Evolutionary conservation across 2,113 vertebrate genomes (phyloP), one percentile per base, ranked within the genome.

Genomic region (Mystacornis crossleyi): DNA sequence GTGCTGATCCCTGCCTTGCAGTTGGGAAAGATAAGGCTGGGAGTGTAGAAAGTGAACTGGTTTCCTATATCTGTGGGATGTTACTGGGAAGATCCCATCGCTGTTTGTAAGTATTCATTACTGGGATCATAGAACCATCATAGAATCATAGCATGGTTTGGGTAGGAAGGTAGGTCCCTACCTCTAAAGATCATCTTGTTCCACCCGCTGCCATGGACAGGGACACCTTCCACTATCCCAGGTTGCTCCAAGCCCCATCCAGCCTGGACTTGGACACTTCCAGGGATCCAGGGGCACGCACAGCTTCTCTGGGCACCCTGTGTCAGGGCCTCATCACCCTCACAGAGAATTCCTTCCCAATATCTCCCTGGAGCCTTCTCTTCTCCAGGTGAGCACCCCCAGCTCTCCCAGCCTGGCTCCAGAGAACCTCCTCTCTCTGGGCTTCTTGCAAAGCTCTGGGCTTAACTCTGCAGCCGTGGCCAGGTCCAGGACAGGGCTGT

Each of bases 191-290:
- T 45, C 23, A 18, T 38, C 10, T 11, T 18, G 19, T 53, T 45
- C 24, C 5, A 38, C 6, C 3, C 9, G 6, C 7, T 55, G 48
- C 14, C 42, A 23, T 17, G 14, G 29, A 1, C 40, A 55, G 40
- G 9, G 14, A 69, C 12, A 54, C 25, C 25, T 69, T 62, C 54
- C 34, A 43, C 34, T 70, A 3, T 0, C 6, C 42, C 71, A 70
- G 3, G 7, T 0, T 62, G 26, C 42, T 55, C 42, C 48, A 77
- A 83, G 34, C 34, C 70, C 62, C 0, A 0, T 60, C 19, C 47
- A 54, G 0, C 14, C 17, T 61, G 40, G 40, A 18, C 31, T 69
- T 23, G 29, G 3, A 11, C 62, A 36, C 20, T 69, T 2, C 25
- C 40, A 66, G 21, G 20, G 17, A 43, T 43, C 9, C 24, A 51